These are phyloP conservation scores for Acanthoscelides obtectus DNA, from an alignment of 2,888 invertebrate genomes.

Conservation along the genomic window DNA sequence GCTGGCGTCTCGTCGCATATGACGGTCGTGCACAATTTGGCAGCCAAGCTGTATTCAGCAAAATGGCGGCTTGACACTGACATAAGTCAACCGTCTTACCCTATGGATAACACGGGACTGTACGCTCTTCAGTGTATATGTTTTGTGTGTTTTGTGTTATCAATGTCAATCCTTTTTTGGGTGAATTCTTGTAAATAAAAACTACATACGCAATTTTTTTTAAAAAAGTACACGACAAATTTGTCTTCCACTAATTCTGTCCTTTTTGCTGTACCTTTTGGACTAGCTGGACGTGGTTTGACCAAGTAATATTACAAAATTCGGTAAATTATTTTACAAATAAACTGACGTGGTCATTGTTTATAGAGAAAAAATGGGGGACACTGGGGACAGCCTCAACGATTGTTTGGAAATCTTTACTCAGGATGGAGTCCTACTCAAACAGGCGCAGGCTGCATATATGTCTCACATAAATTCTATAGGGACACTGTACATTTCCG, in stretches of 20 bases:
- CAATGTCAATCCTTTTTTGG: neutral
- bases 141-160: neutral
- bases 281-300: neutral
- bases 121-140: too few relatives aligned
- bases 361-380: conserved; percentile 24
- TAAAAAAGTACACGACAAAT: neutral
- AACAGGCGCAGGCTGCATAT: conserved; percentile 59
- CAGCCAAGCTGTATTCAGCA: too few relatives aligned
- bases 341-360: neutral
- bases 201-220: neutral
- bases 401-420: conserved; percentile 60
- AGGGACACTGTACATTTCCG: conserved; percentile 65
- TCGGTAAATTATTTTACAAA: neutral
- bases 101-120: too few relatives aligned
- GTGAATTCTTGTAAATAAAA: neutral
- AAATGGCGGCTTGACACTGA: too few relatives aligned
- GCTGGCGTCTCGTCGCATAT: too few relatives aligned
- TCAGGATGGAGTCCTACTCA: conserved; percentile 75
- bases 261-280: neutral
- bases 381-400: conserved; percentile 32
- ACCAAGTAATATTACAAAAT: neutral
- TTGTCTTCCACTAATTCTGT: neutral
- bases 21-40: too few relatives aligned
- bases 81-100: too few relatives aligned
- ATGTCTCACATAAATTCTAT: conserved; percentile 56